These are phyloP conservation scores for Mormyrus hasselquistii DNA, from an alignment of 2,797 vertebrate species.

Conservation along the genomic window DNA sequence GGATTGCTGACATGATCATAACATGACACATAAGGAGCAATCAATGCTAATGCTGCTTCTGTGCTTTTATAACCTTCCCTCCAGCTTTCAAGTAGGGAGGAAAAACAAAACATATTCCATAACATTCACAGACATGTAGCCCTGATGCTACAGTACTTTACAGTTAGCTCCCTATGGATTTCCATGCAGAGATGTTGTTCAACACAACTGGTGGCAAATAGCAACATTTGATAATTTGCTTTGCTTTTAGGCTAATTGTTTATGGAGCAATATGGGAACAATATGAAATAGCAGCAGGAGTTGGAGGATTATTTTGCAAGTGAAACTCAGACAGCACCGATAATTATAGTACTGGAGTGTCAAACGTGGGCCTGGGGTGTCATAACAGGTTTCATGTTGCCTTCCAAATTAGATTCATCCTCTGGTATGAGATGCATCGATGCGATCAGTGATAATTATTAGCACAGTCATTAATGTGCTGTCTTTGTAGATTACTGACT, in stretches of 20 bases:
- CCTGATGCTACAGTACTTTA: neutral
- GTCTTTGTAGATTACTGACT: neutral
- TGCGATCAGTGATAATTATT: slow-evolving; percentile 6
- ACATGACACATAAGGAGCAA: neutral
- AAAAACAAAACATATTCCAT: neutral
- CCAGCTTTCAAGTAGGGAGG: neutral
- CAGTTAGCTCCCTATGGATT: neutral
- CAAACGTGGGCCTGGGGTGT: neutral
- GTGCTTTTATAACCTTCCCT: neutral
- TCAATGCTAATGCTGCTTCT: neutral
- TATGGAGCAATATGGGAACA: neutral
- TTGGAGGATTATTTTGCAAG: neutral
- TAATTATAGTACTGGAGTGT: slow-evolving; percentile 9
- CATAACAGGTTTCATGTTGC: neutral
- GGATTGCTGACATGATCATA: neutral
- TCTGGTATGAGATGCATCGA: neutral
- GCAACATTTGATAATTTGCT: neutral
- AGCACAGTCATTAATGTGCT: neutral
- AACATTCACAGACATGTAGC: neutral
- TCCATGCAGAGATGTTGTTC: neutral
- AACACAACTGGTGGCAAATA: neutral
- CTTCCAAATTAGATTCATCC: neutral
- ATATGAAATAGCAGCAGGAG: neutral
- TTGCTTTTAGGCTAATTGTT: slow-evolving; percentile 13
- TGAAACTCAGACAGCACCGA: neutral